Base-by-base conservation (phyloP, 2,113 vertebrate species). In the Sapayoa aenigma region DNA sequence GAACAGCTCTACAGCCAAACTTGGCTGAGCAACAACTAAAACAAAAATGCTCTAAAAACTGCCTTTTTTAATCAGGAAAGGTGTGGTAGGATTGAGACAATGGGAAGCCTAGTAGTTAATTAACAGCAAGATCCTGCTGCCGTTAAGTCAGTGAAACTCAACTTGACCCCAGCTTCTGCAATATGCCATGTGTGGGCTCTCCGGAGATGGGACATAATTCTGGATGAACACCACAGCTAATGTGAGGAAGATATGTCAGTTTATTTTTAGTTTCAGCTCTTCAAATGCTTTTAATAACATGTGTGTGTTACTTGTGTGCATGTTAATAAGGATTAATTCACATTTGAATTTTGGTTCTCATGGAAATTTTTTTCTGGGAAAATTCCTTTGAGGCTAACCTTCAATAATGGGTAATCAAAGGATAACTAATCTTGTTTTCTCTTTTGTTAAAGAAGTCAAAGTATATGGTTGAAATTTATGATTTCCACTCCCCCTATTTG, bases 11-110 rank as follows among this genome's bases (percentile, higher is more conserved):
- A 14, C 30, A 78, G 74, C 37, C 53, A 41, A 44, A 82, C 14
- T 58, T 73, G 78, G 75, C 87, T 49, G 46, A 84, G 50, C 67
- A 63, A 31, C 75, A 91, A 19, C 42, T 92, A 46, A 73, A 90
- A 18, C 37, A 88, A 82, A 95, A 93, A 72, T 77, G 66, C 81
- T 77, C 17, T 67, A 63, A 87, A 92, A 84, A 0, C 44, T 87
- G 58, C 53, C 20, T 50, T 72, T 89, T 89, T 90, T 33, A 41
- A 46, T 92, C 93, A 96, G 94, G 90, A 93, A 95, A 95, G 90
- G 95, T 93, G 90, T 91, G 93, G 87, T 94, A 35, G 39, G 35
- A 12, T 77, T 89, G 50, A 28, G 62, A 95, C 85, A 94, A 82
- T 78, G 66, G 33, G 44, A 77, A 78, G 30, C 89, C 20, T 88